Percentiles rank a stretch among this genome's conserved stretches.
Evolutionary conservation across 2,113 vertebrate genomes (phyloP).

Genomic region (Pteruthius melanotis): DNA sequence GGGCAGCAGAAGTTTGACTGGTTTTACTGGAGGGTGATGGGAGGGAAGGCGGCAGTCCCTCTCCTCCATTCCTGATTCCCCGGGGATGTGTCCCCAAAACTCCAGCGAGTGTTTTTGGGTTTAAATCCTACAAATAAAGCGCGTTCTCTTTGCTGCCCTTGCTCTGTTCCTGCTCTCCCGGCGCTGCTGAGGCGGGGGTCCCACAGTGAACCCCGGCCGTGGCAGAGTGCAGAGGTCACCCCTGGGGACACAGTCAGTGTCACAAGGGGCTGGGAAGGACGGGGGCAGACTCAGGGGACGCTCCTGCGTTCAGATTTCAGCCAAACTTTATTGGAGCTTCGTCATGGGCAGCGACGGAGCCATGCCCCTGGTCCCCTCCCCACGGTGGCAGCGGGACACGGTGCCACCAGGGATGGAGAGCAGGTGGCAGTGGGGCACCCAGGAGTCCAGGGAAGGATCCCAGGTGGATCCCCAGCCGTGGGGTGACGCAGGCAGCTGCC

Average conservation of each 20-base stretch:
- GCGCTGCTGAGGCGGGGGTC: neutral
- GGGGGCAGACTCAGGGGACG: rapidly evolving
- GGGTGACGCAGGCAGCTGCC: neutral
- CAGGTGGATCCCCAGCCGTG: neutral
- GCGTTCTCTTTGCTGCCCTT: neutral
- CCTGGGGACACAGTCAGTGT: rapidly evolving
- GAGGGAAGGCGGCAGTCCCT: neutral
- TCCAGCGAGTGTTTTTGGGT: rapidly evolving
- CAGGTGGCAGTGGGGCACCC: neutral
- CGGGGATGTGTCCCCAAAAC: neutral
- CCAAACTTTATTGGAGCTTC: constrained; percentile 26
- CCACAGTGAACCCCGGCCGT: rapidly evolving
- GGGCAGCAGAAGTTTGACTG: neutral
- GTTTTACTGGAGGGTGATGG: neutral
- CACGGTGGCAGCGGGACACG: rapidly evolving
- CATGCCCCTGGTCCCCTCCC: neutral
- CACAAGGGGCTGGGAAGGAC: neutral
- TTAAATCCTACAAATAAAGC: neutral
- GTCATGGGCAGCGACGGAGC: neutral
- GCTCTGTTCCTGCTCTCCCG: neutral
- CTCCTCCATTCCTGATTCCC: rapidly evolving
- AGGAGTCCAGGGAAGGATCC: neutral
- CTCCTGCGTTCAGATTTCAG: neutral
- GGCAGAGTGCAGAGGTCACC: neutral
- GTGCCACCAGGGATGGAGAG: neutral